Conservation (phyloP, 2,888 invertebrate genomes). For the Aplocera efformata region DNA sequence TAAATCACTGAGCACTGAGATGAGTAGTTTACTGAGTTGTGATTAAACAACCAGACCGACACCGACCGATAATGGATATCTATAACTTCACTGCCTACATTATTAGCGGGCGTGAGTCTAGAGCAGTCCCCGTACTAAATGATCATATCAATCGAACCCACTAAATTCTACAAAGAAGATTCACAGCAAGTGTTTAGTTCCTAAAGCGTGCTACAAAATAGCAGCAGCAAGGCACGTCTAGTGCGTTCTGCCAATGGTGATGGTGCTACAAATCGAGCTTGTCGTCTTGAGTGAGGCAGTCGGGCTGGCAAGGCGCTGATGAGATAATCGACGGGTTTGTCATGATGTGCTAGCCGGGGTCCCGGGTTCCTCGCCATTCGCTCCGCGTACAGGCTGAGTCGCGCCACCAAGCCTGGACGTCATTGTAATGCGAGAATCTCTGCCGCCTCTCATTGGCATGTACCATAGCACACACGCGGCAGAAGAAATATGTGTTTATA, state of each 20-base stretch:
- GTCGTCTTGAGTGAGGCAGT: conserved; percentile 13
- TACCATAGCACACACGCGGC: conserved; percentile 92
- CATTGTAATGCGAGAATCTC: conserved; percentile 82
- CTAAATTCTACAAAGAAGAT: background rate
- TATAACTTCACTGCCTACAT: background rate
- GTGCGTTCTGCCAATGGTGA: conserved; percentile 4
- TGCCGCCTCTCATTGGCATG: conserved; percentile 82
- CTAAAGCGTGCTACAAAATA: conserved; percentile 7
- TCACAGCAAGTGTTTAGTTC: conserved; percentile 1
- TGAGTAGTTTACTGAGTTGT: no score
- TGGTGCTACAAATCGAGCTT: conserved; percentile 14
- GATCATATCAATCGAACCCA: conserved; percentile 1
- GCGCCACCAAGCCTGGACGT: conserved; percentile 97
- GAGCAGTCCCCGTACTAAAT: conserved; percentile 2
- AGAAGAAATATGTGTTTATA: conserved; percentile 97
- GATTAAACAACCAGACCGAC: no score
- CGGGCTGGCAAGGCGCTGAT: conserved; percentile 7
- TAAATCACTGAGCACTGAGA: no score
- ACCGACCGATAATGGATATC: no score
- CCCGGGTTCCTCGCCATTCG: conserved; percentile 54
- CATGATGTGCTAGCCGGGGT: conserved; percentile 33
- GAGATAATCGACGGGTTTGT: conserved; percentile 1
- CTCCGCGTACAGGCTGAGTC: conserved; percentile 84
- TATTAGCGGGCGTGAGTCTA: conserved; percentile 4
- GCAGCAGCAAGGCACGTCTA: conserved; percentile 6